Base-by-base conservation (phyloP, 2,797 vertebrate genomes). In the Amazona finschi region DNA sequence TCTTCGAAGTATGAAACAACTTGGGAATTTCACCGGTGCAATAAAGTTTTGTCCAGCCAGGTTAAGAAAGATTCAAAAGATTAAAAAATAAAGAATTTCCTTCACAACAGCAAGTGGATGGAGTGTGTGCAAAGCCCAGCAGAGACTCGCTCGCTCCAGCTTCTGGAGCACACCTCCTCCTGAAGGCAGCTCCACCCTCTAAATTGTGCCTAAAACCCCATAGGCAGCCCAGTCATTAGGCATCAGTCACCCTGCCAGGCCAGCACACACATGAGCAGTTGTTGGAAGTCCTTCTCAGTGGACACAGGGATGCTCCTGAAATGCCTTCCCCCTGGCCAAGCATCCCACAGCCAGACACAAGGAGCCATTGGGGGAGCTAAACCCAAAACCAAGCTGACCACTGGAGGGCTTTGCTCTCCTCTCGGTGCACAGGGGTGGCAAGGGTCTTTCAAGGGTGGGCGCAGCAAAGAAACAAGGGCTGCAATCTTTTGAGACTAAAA, bases 151-250 rank as follows among this genome's bases (percentile, higher is more conserved):
- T 58, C 28, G 0, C 83, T 70, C 87, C 50, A 90, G 33, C 55
- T 93, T 20, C 24, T 27, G 38, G 61, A 91, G 86, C 71, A 84
- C 96, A 96, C 89, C 65, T 91, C 95, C 94, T 96, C 90, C 96
- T 41, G 15, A 75, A 95, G 67, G 83, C 89, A 94, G 97, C 97
- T 97, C 97, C 96, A 94, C 97, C 97, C 97, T 96, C 92, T 9
- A 81, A 77, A 33, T 18, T 43, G 31, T 81, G 64, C 89, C 73
- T 66, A 75, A 46, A 65, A 53, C 41, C 78, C 81, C 72, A 82
- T 16, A 89, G 81, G 93, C 92, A 61, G 94, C 60, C 1, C 27
- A 76, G 87, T 73, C 5, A 6, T 71, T 49, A 80, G 30, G 77
- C 84, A 53, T 15, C 70, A 57, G 1, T 50, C 70, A 72, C 91